Base-by-base conservation (phyloP, 2,888 invertebrate genomes). In the Folsomia candida region DNA sequence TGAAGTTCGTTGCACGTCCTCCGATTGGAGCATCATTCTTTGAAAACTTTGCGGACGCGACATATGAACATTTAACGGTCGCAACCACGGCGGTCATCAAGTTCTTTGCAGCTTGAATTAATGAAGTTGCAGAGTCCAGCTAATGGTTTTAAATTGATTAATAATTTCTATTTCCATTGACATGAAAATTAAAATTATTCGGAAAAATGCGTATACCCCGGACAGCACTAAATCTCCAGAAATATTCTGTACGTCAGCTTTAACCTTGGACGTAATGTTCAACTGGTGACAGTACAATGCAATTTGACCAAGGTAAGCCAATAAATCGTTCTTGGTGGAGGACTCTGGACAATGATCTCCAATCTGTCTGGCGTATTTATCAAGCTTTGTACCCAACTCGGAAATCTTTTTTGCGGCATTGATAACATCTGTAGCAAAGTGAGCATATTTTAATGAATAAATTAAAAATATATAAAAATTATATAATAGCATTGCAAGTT, bases 361-460 rank as follows among this genome's bases (percentile, higher is more conserved):
- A 79, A 88, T 87, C 75, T 84, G 83, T 62, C 83, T 81, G 6
- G 87, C 86, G 75, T 88, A 81, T 71, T 85, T 85, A 80, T 87
- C 86, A 75, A 87, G 82, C 76, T 83, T 83, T 18, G 85, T 84
- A 58, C 87, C 87, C 73, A 85, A 84, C 73, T 87, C 86, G 0
- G 87, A 87, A 74, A 87, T 88, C 80, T 86, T 87, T 81, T 87
- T 87, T 2, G 87, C 87, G 47, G 87, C 87, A 79, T 84, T 84
- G 71, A 87, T 87, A 3, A 88, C 87, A 81, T 88, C n/a, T n/a
- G n/a, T n/a, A n/a, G n/a, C n/a, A n/a, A n/a, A n/a, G n/a, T n/a
- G n/a, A n/a, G n/a, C n/a, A n/a, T n/a, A n/a, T n/a, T n/a, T n/a
- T n/a, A n/a, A n/a, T n/a, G n/a, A n/a, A n/a, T n/a, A n/a, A n/a